Evolutionary conservation across 2,113 vertebrate species (phyloP).

Genomic region (Chaenocephalus aceratus): DNA sequence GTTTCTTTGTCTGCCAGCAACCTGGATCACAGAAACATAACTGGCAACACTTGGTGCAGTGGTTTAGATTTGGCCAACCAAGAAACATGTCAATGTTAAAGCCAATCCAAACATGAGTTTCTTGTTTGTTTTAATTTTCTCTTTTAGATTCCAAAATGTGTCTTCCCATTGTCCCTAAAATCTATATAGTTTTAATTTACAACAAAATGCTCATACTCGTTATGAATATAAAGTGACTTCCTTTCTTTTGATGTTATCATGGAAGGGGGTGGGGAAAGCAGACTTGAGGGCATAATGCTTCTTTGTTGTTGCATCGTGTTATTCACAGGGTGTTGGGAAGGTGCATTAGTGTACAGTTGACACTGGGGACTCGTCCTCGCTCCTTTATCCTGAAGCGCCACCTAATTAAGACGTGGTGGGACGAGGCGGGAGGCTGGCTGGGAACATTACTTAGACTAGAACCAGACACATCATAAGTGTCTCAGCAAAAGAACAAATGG

Average conservation of each 20-base stretch:
- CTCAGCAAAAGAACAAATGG: slow-evolving; percentile 40
- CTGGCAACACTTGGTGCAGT: no score
- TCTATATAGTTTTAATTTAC: neutral
- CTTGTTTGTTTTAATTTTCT: neutral
- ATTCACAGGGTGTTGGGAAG: slow-evolving; percentile 32
- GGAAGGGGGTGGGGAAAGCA: slow-evolving; percentile 3
- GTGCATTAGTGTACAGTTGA: neutral
- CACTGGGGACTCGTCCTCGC: slow-evolving; percentile 37
- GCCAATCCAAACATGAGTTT: no score
- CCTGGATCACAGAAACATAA: no score
- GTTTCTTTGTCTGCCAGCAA: no score
- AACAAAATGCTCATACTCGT: neutral
- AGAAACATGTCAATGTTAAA: no score
- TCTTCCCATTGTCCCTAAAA: neutral
- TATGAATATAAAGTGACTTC: neutral
- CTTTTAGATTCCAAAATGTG: neutral
- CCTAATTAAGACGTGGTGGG: slow-evolving; percentile 65
- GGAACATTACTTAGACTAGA: slow-evolving; percentile 63
- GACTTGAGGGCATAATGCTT: slow-evolving; percentile 22
- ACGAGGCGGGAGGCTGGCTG: slow-evolving; percentile 48
- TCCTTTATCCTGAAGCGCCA: slow-evolving; percentile 46
- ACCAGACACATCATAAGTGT: slow-evolving; percentile 46
- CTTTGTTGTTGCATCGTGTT: slow-evolving; percentile 30
- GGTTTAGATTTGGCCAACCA: no score
- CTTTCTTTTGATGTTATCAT: neutral